Base-by-base conservation (phyloP, 2,113 vertebrate genomes). In the Morone saxatilis region DNA sequence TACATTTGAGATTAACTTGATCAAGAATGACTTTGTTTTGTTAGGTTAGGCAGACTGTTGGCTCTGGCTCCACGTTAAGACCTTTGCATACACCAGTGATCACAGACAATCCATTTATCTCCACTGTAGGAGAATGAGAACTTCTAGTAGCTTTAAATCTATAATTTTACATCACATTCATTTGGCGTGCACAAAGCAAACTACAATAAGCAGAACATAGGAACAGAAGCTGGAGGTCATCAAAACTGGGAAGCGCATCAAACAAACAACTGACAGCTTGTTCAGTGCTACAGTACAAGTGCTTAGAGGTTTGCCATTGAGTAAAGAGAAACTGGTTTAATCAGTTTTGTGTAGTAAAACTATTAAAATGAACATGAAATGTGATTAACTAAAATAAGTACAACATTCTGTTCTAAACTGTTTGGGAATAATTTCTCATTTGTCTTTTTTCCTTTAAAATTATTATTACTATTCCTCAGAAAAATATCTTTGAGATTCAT, bases 21-120 rank as follows among this genome's bases (percentile, higher is more conserved):
- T 65, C 25, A 80, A 40, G 60, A 65, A 65, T 38, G 0, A 65
- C 59, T 56, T n/a, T 20, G 11, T 53, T 78, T 53, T 75, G 20
- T 40, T 40, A 38, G 10, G 57, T 54, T 40, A 50, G 54, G 10
- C 16, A 7, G 56, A 7, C 25, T 56, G 56, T 45, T 50, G 31
- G 4, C 50, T 67, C 51, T 73, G 50, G 20, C 61, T 22, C 20
- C 41, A 65, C 0, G 3, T 25, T 56, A 22, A 73, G 20, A 16
- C 43, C 8, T 43, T 25, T 5, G 19, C 66, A 31, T 20, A 5
- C 45, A 69, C 22, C 10, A 40, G 41, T 22, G 22, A 12, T 20
- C 9, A 19, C 22, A 77, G 48, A 9, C 9, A 40, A 41, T 61
- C 2, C 9, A 11, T 69, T 62, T 57, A 67, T 81, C 19, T 65